Percentiles rank a stretch among this genome's conserved stretches.
These are phyloP conservation scores for Myopa tessellatipennis DNA, from an alignment of 2,888 invertebrate species.

Conservation along the genomic window DNA sequence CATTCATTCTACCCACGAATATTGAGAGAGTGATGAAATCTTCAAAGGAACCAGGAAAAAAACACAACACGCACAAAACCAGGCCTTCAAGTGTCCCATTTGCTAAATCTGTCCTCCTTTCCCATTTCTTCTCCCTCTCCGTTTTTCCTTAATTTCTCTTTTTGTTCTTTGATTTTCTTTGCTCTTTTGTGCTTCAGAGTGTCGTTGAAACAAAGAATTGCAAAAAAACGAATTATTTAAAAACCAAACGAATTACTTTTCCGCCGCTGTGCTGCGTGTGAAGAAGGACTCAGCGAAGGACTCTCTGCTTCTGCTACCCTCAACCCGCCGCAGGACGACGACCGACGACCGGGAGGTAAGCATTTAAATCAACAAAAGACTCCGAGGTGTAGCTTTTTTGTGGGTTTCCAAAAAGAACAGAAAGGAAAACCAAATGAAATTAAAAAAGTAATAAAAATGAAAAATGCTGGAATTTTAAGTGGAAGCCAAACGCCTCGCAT, in stretches of 20 bases:
- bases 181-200: neutral
- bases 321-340: neutral
- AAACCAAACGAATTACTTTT: slow-evolving; percentile 1
- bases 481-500: neutral
- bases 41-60: too few relatives aligned
- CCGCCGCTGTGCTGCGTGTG: neutral
- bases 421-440: neutral
- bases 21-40: too few relatives aligned
- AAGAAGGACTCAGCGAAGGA: neutral
- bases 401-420: neutral
- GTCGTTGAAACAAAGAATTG: neutral
- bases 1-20: too few relatives aligned
- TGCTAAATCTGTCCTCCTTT: too few relatives aligned
- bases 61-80: too few relatives aligned
- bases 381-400: neutral
- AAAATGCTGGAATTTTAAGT: neutral
- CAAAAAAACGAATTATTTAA: slow-evolving; percentile 9
- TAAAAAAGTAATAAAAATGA: neutral
- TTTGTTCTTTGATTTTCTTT: neutral
- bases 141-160: neutral
- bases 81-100: too few relatives aligned
- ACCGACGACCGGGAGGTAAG: neutral
- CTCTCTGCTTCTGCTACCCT: neutral
- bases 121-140: neutral
- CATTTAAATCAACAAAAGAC: slow-evolving; percentile 11